Evolutionary conservation across 2,888 invertebrate genomes (phyloP), one percentile per base, ranked within the genome.

Genomic region (Cryptus armator): DNA sequence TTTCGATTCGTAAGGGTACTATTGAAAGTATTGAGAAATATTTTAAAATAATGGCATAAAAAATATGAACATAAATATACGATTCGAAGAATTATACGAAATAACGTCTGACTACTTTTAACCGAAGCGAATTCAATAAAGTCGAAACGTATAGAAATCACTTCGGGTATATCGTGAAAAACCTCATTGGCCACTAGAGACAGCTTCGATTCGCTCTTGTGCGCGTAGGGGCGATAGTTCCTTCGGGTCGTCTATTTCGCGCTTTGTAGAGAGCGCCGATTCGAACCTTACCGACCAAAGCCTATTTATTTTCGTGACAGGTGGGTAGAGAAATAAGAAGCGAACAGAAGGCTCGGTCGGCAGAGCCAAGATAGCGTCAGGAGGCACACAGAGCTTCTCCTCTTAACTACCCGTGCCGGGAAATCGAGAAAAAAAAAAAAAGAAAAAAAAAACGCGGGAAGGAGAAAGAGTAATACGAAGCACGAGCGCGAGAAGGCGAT

Each of bases 261-360:
- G 70, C 62, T 37, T 37, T 37, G 37, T 9, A 16, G 12, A n/a
- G 68, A 59, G 46, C 32, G 46, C 10, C 51, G 19, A 10, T n/a
- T 56, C 68, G 19, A 29, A 37, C 70, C 48, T 71, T 76, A 19
- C 62, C 48, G 16, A 70, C 62, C 79, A 48, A 48, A 76, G 48
- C 64, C 83, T 64, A 84, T 76, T 84, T 80, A 76, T 76, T 80
- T 70, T 59, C 66, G 43, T 66, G 76, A 76, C 71, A 80, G 75
- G 64, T 75, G 53, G 56, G 76, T 84, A 59, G 83, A 59, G 83
- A 80, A 84, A 76, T 71, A 80, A 80, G 80, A 71, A 84, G 16
- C 66, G 80, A 48, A 68, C 56, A 71, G 64, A 66, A 43, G 74
- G 59, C 29, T 29, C 44, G 14, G 59, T 16, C 24, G 64, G 66